Evolutionary conservation across 2,888 invertebrate species (phyloP).

Genomic region (Drosophila pseudotalamancana): DNA sequence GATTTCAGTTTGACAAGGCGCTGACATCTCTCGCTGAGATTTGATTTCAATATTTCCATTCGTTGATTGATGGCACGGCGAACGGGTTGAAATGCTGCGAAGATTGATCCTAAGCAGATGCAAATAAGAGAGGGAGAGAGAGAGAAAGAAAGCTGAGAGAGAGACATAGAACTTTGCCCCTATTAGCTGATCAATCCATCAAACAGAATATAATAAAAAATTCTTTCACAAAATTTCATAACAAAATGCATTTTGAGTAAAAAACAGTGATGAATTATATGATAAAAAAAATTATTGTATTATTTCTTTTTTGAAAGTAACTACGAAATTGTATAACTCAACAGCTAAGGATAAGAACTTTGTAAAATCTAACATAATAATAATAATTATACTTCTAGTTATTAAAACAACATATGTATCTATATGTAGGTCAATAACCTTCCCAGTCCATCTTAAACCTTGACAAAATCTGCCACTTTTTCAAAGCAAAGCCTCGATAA

Average conservation of each 20-base stretch:
- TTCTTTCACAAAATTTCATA: not conserved
- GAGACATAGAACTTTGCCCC: constrained; percentile 6
- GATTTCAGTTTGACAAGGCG: constrained; percentile 62
- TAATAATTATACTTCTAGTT: too few species aligned
- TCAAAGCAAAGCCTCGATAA: too few species aligned
- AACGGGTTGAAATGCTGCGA: constrained; percentile 45
- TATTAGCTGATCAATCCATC: constrained; percentile 35
- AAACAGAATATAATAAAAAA: constrained; percentile 16
- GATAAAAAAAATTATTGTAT: too few species aligned
- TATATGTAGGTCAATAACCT: too few species aligned
- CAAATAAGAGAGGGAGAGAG: not conserved
- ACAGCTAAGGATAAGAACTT: too few species aligned
- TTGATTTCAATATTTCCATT: constrained; percentile 70
- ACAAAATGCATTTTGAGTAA: too few species aligned
- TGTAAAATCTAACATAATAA: too few species aligned
- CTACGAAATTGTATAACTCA: too few species aligned
- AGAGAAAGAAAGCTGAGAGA: not conserved
- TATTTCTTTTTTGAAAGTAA: too few species aligned
- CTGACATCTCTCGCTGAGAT: constrained; percentile 66
- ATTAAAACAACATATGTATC: too few species aligned
- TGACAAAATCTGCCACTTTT: too few species aligned
- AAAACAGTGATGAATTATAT: constrained; percentile 2
- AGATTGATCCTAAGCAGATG: constrained; percentile 50
- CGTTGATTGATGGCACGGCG: constrained; percentile 49
- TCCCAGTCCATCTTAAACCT: too few species aligned